These are phyloP conservation scores for Epirrhoe alternata DNA, from an alignment of 2,888 invertebrate species.

Conservation along the genomic window DNA sequence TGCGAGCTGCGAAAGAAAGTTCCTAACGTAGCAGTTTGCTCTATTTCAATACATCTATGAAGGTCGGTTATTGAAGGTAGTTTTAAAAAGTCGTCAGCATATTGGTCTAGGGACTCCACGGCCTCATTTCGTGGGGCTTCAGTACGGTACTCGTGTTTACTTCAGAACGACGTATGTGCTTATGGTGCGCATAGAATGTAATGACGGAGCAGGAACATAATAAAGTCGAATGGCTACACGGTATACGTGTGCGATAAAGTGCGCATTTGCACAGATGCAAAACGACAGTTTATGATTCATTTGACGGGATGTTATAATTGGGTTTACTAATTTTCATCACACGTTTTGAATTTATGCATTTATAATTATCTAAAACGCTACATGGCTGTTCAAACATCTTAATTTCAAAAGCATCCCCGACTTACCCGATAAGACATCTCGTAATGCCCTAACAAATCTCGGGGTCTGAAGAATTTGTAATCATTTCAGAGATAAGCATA, in stretches of 20 bases:
- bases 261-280: constrained; percentile 20
- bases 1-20: constrained; percentile 14
- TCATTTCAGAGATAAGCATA: constrained; percentile 23
- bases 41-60: constrained; percentile 21
- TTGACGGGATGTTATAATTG: constrained; percentile 13
- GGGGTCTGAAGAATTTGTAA: constrained; percentile 21
- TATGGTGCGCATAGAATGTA: background rate
- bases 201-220: constrained; percentile 16
- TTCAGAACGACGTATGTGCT: constrained; percentile 6
- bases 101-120: constrained; percentile 44
- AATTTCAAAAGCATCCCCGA: constrained; percentile 12
- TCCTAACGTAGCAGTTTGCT: constrained; percentile 23
- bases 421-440: constrained; percentile 27
- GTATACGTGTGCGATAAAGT: constrained; percentile 12
- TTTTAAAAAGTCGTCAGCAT: constrained; percentile 38
- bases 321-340: background rate
- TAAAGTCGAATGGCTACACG: constrained; percentile 10
- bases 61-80: constrained; percentile 22
- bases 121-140: constrained; percentile 37
- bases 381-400: constrained; percentile 7
- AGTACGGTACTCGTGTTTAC: constrained; percentile 22
- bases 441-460: constrained; percentile 26
- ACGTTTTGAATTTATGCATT: background rate
- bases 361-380: background rate
- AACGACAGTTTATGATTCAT: constrained; percentile 22